Base-by-base conservation (phyloP, 2,888 invertebrate genomes). In the Rhingia rostrata region DNA sequence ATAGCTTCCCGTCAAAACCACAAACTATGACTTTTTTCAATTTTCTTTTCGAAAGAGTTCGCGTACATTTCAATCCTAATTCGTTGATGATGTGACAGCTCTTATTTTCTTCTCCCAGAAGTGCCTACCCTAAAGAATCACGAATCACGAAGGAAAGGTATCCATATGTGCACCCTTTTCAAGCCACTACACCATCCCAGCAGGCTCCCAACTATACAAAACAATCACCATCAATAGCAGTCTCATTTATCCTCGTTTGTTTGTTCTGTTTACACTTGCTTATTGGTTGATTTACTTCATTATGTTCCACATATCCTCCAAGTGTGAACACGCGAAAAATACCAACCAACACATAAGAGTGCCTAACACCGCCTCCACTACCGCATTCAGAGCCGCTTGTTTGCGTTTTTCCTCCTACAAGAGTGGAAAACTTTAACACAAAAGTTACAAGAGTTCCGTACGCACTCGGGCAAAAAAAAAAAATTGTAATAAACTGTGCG, bases 401-500 rank as follows among this genome's bases (percentile, higher is more conserved):
- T 82, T 72, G 61, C 66, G 66, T 58, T 69, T 58, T 54, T 9
- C 14, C 37, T 58, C 10, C 64, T 9, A 53, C 37, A 35, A 22
- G 67, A 79, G 63, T 53, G 47, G 56, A 69, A 64, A 74, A 69
- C 45, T 79, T 67, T 74, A 79, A 47, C 69, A 70, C 47, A 37
- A 64, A 84, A 69, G 69, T 74, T 79, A 64, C 56, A 82, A 66
- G 63, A 56, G 73, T 72, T 72, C 39, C 37, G 14, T 72, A 72
- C 70, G 70, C 75, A 72, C 45, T 69, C 64, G 67, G 72, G 60
- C 66, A 33, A 47, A 56, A 30, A 14, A 45, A 63, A 64, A 41
- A 79, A 64, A 70, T 47, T 61, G 69, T 79, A 84, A 84, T 84
- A 84, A 84, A 84, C 84, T 79, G 79, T 84, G 73, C 47, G 74